Base-by-base conservation (phyloP, 2,888 invertebrate species). In the Hirtodrosophila alboralis region DNA sequence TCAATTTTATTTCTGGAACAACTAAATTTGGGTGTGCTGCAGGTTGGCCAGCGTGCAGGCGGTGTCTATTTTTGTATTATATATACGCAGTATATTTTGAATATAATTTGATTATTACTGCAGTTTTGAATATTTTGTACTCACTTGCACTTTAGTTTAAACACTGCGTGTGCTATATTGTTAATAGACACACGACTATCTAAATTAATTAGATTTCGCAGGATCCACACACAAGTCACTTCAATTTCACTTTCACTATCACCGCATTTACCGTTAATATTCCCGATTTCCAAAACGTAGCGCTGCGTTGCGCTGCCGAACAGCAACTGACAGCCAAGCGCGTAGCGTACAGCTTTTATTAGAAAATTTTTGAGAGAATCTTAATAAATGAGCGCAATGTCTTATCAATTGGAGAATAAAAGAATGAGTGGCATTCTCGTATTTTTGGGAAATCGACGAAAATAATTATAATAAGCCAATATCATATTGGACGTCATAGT, bases 1-100 rank as follows among this genome's bases (percentile, higher is more conserved):
- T 54, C 37, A 34, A 59, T 62, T 78, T 75, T 77, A 77, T 77
- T 77, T 77, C 72, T 75, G 79, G 75, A 75, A 71, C 79, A 70
- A 67, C 51, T 64, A 49, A 57, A 57, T 70, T 51, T 36, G 54
- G 43, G 38, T 16, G 53, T 51, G 54, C 51, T 34, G 49, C 60
- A 73, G 63, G 12, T 57, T 59, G 44, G 33, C 37, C 14, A 58
- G 65, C 43, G 33, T 49, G 43, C 53, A 66, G 61, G 48, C 57
- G 48, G 12, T 36, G 48, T 12, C 63, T 69, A 66, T 73, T 74
- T 75, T 71, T 23, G 48, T 43, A 38, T 23, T 23, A 23, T 43
- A 21, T 37, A 31, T 36, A 31, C 21, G 21, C 54, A 26, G n/a
- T 21, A 13, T 10, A 21, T 23, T 30, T 7, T 23, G 26, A 21